Percentiles rank a stretch among this genome's conserved stretches.
phyloP scores from a whole-genome alignment of 2,888 invertebrate species.

The Eristalis arbustorum region DNA sequence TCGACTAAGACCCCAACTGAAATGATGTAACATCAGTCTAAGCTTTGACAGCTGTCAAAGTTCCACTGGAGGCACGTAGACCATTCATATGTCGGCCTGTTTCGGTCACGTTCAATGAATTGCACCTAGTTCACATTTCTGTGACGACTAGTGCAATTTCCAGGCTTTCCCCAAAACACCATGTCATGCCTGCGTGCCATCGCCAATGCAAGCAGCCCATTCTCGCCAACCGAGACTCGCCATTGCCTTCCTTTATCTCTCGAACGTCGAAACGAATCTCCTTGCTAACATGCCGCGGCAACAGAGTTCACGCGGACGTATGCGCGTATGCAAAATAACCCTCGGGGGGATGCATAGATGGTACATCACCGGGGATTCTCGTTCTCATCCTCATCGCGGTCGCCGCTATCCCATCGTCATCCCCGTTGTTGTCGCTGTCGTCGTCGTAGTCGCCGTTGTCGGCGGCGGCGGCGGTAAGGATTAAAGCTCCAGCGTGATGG shows the following conservation, averaged over 20 bases:
- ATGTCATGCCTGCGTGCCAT: no score
- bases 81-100: no score
- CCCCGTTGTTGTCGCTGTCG: neutral
- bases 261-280: slow-evolving; percentile 50
- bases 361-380: slow-evolving; percentile 46
- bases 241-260: slow-evolving; percentile 40
- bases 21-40: neutral
- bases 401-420: neutral
- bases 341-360: slow-evolving; percentile 44
- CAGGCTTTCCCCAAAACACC: no score
- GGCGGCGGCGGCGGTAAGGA: slow-evolving; percentile 52
- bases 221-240: slow-evolving; percentile 6
- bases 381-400: neutral
- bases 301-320: slow-evolving; percentile 59
- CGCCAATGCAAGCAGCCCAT: slow-evolving; percentile 35
- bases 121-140: no score
- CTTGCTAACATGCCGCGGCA: slow-evolving; percentile 55
- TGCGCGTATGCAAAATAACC: slow-evolving; percentile 63
- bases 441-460: neutral
- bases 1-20: neutral
- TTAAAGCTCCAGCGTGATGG: slow-evolving; percentile 54
- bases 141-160: no score
- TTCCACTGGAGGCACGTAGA: neutral
- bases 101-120: no score
- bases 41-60: neutral